These are phyloP conservation scores for Trichonephila clavipes DNA, from an alignment of 1,140 invertebrate genomes.

Conservation along the genomic window DNA sequence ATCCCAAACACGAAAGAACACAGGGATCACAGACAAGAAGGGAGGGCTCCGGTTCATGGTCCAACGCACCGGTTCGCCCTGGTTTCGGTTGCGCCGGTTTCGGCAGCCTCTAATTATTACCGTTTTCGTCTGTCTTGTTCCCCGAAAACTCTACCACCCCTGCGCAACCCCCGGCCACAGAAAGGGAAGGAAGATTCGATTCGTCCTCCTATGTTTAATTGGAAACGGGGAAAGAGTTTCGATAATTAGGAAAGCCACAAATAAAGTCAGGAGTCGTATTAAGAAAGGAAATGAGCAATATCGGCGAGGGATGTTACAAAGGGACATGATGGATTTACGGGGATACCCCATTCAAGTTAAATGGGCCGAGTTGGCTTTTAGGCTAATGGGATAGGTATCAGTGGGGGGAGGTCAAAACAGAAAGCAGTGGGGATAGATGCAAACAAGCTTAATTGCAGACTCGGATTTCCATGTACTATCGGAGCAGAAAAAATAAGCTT, in stretches of 20 bases:
- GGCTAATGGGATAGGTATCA: slow-evolving; percentile 52
- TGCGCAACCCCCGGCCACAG: neutral
- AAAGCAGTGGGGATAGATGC: slow-evolving; percentile 14
- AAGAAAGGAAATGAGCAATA: slow-evolving; percentile 71
- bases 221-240: slow-evolving; percentile 46
- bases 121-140: neutral
- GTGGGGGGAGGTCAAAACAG: neutral
- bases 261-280: slow-evolving; percentile 65
- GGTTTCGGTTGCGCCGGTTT: slow-evolving; percentile 63
- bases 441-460: neutral
- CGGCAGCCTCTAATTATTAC: slow-evolving; percentile 71
- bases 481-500: no score
- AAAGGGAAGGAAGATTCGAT: slow-evolving; percentile 12
- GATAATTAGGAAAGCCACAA: slow-evolving; percentile 76
- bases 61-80: slow-evolving; percentile 55
- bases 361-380: slow-evolving; percentile 63
- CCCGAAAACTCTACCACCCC: neutral
- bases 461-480: neutral
- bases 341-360: slow-evolving; percentile 50
- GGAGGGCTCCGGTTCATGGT: slow-evolving; percentile 55
- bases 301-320: slow-evolving; percentile 41
- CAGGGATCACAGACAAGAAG: neutral
- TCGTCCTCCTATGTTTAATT: slow-evolving; percentile 57
- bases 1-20: neutral
- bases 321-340: slow-evolving; percentile 62